Evolutionary conservation across 2,113 vertebrate genomes (phyloP).

Genomic region (Macrotus californicus): DNA sequence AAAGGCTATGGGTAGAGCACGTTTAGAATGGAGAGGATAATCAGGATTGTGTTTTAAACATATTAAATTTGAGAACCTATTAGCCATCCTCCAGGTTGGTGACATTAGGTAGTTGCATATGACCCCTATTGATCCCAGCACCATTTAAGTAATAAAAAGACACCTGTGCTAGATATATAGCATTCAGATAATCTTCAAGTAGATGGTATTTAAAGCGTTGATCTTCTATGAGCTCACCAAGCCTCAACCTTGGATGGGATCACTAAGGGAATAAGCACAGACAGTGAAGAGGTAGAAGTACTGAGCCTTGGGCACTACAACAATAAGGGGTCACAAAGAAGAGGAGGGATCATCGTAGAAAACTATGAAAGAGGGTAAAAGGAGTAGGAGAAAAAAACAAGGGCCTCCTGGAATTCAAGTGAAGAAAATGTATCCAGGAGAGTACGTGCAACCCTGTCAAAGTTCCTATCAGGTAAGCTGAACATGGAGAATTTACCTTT

Average conservation of each 20-base stretch:
- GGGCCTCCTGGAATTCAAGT: neutral
- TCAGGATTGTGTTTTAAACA: neutral
- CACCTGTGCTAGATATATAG: neutral
- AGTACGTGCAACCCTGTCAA: neutral
- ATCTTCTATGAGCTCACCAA: neutral
- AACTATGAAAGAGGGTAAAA: neutral
- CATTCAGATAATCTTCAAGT: neutral
- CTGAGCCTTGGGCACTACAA: neutral
- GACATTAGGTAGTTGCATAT: neutral
- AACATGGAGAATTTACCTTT: neutral
- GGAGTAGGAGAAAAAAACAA: neutral
- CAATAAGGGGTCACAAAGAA: neutral
- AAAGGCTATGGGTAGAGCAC: neutral
- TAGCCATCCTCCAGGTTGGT: neutral
- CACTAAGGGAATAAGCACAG: neutral
- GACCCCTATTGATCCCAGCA: neutral
- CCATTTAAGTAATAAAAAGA: neutral
- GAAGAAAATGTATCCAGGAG: constrained; percentile 3
- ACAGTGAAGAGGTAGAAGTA: neutral
- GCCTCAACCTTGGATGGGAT: neutral
- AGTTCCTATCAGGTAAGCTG: neutral
- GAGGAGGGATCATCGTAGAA: neutral
- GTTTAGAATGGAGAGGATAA: neutral
- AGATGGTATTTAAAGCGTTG: neutral
- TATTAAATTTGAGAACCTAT: neutral